A percentile compares a stretch with the other conserved stretches of the same genome.
Conservation (phyloP, 2,888 invertebrate species). For the Odontocerum albicorne region DNA sequence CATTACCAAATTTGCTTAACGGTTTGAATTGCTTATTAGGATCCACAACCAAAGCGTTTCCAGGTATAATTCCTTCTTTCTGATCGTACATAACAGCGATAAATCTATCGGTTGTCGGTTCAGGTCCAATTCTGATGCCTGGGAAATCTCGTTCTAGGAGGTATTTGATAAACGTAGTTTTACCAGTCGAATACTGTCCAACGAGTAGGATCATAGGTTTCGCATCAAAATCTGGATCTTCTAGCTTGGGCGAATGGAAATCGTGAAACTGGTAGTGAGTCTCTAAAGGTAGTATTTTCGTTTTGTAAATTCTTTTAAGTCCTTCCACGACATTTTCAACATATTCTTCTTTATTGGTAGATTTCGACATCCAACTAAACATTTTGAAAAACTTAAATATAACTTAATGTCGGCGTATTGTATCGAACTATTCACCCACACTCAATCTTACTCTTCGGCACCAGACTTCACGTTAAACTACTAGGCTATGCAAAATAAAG, state of each 20-base stretch:
- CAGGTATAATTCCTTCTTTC: constrained; percentile 90
- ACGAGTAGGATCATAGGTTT: constrained; percentile 97
- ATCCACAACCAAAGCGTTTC: constrained; percentile 97
- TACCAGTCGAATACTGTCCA: constrained; percentile 98
- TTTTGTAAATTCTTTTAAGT: constrained; percentile 89
- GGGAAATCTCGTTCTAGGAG: constrained; percentile 92
- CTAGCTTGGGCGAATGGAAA: constrained; percentile 93
- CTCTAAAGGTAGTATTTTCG: constrained; percentile 87
- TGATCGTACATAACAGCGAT: constrained; percentile 96
- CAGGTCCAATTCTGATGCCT: constrained; percentile 97
- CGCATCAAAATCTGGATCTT: constrained; percentile 97
- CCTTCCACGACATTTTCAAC: constrained; percentile 93
- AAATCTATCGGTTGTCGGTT: constrained; percentile 98
- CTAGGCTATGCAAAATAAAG: too few species aligned
- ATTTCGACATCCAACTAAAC: constrained; percentile 86
- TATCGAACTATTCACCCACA: too few species aligned
- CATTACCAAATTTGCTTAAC: constrained; percentile 95
- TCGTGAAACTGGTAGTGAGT: constrained; percentile 91
- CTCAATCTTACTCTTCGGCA: too few species aligned
- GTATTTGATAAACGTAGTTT: constrained; percentile 94
- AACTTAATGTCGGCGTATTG: too few species aligned
- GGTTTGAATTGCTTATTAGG: constrained; percentile 95
- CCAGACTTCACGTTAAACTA: too few species aligned
- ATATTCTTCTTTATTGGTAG: constrained; percentile 73
- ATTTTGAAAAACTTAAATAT: constrained; percentile 63